phyloP scores from a whole-genome alignment of 2,797 vertebrate species.

The Sebastes ruberrimus region DNA sequence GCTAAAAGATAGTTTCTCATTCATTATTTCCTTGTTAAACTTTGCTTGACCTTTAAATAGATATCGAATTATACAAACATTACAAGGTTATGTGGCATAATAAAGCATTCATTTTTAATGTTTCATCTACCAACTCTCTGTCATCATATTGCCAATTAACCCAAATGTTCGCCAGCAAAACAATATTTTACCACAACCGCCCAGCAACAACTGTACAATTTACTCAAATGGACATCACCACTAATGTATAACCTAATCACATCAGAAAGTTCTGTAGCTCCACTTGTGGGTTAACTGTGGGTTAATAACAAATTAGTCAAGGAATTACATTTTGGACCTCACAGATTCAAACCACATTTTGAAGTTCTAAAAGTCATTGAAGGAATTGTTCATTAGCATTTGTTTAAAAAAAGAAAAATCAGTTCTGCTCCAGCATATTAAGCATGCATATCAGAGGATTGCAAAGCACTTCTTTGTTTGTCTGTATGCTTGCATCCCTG shows the following conservation, averaged over 20 bases:
- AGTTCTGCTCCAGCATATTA: neutral
- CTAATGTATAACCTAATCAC: conserved; percentile 3
- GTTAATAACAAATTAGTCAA: conserved; percentile 12
- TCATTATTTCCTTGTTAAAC: neutral
- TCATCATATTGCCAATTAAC: conserved; percentile 8
- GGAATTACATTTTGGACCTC: neutral
- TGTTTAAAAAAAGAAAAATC: neutral
- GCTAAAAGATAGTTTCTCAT: neutral
- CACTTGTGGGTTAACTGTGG: neutral
- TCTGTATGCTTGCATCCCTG: conserved; percentile 1
- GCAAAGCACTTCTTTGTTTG: neutral
- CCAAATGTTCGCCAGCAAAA: neutral
- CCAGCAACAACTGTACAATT: neutral
- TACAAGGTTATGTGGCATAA: neutral
- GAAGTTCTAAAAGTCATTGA: neutral
- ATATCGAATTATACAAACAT: neutral
- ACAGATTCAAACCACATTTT: neutral
- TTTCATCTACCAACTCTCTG: neutral
- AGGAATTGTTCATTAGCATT: neutral
- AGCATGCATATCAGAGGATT: neutral
- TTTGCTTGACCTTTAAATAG: neutral
- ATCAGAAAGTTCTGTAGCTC: neutral
- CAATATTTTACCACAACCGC: neutral
- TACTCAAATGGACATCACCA: neutral
- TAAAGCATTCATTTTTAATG: neutral